These are phyloP conservation scores for Aspidiotus destructor DNA, from an alignment of 2,888 invertebrate genomes.

Conservation along the genomic window DNA sequence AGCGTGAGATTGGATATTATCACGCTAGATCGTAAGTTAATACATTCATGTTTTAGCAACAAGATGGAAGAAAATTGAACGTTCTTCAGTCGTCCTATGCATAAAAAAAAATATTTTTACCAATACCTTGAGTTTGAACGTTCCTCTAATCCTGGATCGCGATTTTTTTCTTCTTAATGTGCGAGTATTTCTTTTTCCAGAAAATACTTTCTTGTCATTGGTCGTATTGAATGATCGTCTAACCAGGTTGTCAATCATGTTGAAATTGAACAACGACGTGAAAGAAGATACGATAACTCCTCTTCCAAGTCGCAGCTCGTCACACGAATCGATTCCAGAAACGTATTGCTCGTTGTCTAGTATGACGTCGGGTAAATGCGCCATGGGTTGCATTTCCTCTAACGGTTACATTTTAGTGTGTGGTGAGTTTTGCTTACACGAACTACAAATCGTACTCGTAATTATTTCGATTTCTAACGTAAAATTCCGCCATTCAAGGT, in stretches of 20 bases:
- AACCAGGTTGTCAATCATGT: constrained; percentile 52
- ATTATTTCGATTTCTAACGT: background rate
- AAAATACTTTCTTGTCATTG: constrained; percentile 54
- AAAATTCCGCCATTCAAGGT: constrained; percentile 39
- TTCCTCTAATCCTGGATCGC: no score
- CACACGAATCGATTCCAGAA: constrained; percentile 43
- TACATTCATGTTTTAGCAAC: no score
- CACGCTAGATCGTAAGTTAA: no score
- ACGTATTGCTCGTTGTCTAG: constrained; percentile 50
- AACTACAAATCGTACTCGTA: no score
- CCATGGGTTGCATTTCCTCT: constrained; percentile 63
- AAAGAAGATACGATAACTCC: constrained; percentile 42
- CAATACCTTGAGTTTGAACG: no score
- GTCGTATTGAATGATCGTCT: constrained; percentile 54
- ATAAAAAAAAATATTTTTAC: no score
- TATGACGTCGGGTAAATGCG: constrained; percentile 61
- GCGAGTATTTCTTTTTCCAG: constrained; percentile 38
- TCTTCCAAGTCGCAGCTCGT: constrained; percentile 39
- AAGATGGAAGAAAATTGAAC: no score
- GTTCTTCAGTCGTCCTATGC: no score
- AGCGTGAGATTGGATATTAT: no score
- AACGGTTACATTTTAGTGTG: constrained; percentile 64
- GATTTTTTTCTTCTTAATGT: no score
- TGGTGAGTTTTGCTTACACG: constrained; percentile 44
- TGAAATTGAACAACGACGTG: constrained; percentile 46